Evolutionary conservation across 2,113 vertebrate species (phyloP), one percentile per base, ranked within the genome.

Genomic region (Lycaon pictus): DNA sequence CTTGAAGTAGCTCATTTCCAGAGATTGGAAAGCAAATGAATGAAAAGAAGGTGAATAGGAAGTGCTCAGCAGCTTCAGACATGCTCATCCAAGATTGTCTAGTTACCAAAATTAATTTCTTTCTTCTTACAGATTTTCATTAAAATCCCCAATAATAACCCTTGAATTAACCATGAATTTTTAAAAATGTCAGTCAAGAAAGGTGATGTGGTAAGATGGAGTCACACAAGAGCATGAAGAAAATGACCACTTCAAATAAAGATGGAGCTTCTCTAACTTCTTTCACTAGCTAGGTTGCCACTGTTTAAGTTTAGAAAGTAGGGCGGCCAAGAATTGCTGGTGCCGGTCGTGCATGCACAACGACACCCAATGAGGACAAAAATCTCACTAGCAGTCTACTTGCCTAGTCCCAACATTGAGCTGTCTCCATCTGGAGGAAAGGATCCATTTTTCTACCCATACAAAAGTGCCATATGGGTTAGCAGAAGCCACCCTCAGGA

Each of bases 91-190:
- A 95, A 77, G 37, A 88, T 62, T 25, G 17, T 77, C 53, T 74
- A 67, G 13, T 85, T 94, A 81, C 27, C 35, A 87, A 69, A 96
- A 93, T 96, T 71, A 90, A 65, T 56, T 43, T 35, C 74, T 79
- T 60, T 79, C 48, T 86, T 72, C 51, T 63, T 32, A 48, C 11
- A 92, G 62, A 12, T 60, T 84, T 81, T 94, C 82, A 82, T 82
- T 85, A 85, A 87, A 88, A 76, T 88, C 85, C n/a, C 25, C 19
- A 60, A 11, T 81, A 43, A 35, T 96, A 79, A 63, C 20, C 48
- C 29, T 85, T 90, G 62, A 43, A 43, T 43, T 25, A 37, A 58
- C 35, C 62, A 29, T 22, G 48, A 90, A 84, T 83, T 56, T 71
- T 95, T 93, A 1, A 9, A 97, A 95, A 83, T 55, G 19, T 72